Base-by-base conservation (phyloP, 1,140 invertebrate genomes). In the Pseudachorutes palmiensis region DNA sequence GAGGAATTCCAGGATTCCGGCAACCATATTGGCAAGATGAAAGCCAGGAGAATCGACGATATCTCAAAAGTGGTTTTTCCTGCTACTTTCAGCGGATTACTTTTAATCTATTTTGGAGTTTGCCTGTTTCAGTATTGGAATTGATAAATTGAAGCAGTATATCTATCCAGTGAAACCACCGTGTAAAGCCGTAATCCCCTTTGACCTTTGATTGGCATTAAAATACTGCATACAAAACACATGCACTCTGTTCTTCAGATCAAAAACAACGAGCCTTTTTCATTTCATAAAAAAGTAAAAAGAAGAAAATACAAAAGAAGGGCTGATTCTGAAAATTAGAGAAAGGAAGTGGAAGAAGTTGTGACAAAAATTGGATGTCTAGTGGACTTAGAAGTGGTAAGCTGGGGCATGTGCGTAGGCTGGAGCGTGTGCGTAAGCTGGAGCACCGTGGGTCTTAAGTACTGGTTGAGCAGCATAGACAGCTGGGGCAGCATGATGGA, bases 401-500 rank as follows among this genome's bases (percentile, higher is more conserved):
- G 36, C 36, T 41, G 36, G 36, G 36, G 36, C 36, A 9, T 19
- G 5, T 5, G 36, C 36, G 19, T 41, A 41, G 19, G 19, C 36
- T 41, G 36, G 5, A 9, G 36, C 5, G 36, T 41, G 36, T 9
- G 5, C 36, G n/a, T n/a, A n/a, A n/a, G n/a, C n/a, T n/a, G n/a
- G n/a, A 41, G 36, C 36, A 41, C 19, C 5, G 36, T 41, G 36
- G 19, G 36, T 19, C 36, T 41, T 41, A 19, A 41, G 36, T 5
- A 41, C 36, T 41, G 36, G 36, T 41, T 41, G 36, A 19, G 36
- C 36, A 19, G 36, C 36, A 41, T 41, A 41, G 19, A 19, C 36
- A 19, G 22, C 51, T 55, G 51, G 51, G 51, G 51, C 51, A 26
- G 51, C 51, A 55, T 55, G 51, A 24, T 55, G 51, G 51, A 55